A percentile compares a stretch with the other conserved stretches of the same genome.
Conservation (phyloP, 2,888 invertebrate genomes). For the Lepetodrilus schrolli region DNA sequence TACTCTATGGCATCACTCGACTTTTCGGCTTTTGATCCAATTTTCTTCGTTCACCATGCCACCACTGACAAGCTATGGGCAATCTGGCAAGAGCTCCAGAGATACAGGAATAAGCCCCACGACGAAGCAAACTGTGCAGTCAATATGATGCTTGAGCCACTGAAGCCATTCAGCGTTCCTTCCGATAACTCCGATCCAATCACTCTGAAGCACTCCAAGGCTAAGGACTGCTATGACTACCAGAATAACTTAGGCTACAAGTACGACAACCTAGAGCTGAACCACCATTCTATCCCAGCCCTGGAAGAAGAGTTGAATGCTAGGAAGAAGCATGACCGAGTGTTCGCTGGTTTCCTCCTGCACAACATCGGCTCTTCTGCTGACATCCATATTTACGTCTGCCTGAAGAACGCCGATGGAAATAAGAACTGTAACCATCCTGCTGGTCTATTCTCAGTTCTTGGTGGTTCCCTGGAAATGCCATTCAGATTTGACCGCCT, state of each 20-base stretch:
- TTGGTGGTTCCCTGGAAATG: conserved; percentile 30
- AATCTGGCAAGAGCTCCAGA: conserved; percentile 40
- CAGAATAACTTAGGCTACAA: conserved; percentile 29
- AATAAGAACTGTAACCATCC: background rate
- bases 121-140: conserved; percentile 35
- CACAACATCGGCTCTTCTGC: conserved; percentile 41
- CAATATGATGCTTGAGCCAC: conserved; percentile 31
- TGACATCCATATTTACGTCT: conserved; percentile 40
- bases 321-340: conserved; percentile 14
- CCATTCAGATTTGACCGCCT: conserved; percentile 26
- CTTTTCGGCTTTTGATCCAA: conserved; percentile 44
- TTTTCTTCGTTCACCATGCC: conserved; percentile 46
- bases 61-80: conserved; percentile 41
- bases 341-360: conserved; percentile 37
- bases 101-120: conserved; percentile 26
- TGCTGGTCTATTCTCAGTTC: conserved; percentile 22
- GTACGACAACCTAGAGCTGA: conserved; percentile 40
- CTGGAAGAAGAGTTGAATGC: conserved; percentile 8
- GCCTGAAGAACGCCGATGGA: conserved; percentile 27
- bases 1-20: conserved; percentile 33
- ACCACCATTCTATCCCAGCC: conserved; percentile 47
- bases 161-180: conserved; percentile 29
- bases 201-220: background rate
- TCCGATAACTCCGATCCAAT: background rate
- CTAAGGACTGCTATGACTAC: conserved; percentile 24